phyloP scores from a whole-genome alignment of 2,113 vertebrate genomes.

The Plecturocebus donacophilus region DNA sequence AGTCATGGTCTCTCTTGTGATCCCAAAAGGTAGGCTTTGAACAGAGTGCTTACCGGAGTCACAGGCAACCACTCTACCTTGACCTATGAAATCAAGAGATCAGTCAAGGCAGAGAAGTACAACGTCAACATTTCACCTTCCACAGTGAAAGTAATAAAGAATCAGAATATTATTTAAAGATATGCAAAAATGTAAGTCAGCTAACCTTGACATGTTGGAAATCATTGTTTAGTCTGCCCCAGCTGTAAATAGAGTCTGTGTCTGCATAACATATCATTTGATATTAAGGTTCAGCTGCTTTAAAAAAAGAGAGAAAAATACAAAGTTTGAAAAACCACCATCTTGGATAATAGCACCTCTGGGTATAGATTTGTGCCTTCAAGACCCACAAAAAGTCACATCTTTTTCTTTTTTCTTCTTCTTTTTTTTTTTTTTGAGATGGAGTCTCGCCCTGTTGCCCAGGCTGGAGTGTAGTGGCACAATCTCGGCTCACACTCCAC shows the following conservation, averaged over 20 bases:
- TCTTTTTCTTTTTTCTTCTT: not conserved
- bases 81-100: not conserved
- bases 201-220: not conserved
- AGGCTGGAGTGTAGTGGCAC: no score
- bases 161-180: not conserved
- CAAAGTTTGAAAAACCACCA: not conserved
- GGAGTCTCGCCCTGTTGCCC: no score
- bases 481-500: no score
- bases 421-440: no score
- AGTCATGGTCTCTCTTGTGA: not conserved
- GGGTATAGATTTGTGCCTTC: not conserved
- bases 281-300: constrained; percentile 7
- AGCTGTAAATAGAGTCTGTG: not conserved
- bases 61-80: not conserved
- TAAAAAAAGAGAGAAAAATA: not conserved
- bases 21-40: not conserved
- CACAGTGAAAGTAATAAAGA: not conserved
- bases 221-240: not conserved
- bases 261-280: not conserved
- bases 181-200: not conserved
- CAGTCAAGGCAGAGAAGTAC: not conserved
- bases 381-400: not conserved
- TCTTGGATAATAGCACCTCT: not conserved
- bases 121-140: not conserved
- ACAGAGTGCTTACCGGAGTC: not conserved